Conservation (phyloP, 2,888 invertebrate genomes). For the Pachymerium ferrugineum region DNA sequence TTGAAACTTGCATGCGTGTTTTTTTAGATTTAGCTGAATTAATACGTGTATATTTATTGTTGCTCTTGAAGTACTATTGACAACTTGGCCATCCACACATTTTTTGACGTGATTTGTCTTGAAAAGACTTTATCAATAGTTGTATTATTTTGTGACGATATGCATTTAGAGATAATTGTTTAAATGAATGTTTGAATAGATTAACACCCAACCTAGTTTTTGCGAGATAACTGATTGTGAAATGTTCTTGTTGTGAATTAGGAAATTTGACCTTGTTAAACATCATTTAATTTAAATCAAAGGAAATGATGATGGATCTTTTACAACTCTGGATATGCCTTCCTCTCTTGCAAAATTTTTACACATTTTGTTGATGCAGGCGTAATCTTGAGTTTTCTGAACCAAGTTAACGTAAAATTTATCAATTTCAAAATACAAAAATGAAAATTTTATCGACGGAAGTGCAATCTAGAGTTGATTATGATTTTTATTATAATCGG, state of each 20-base stretch:
- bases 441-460: too few species aligned
- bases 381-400: too few species aligned
- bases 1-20: neutral
- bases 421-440: too few species aligned
- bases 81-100: neutral
- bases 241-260: slow-evolving; percentile 13
- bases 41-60: slow-evolving; percentile 7
- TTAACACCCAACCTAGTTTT: neutral
- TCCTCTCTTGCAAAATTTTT: neutral
- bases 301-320: neutral
- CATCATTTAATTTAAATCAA: neutral
- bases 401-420: too few species aligned
- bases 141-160: slow-evolving; percentile 8
- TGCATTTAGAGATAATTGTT: slow-evolving; percentile 1
- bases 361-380: too few species aligned
- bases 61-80: slow-evolving; percentile 7
- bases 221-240: neutral
- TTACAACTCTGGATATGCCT: neutral
- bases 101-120: neutral
- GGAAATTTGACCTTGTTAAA: slow-evolving; percentile 8
- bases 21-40: neutral
- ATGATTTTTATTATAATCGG: neutral
- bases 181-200: slow-evolving; percentile 13
- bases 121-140: neutral
- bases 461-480: neutral